phyloP scores from a whole-genome alignment of 1,140 invertebrate genomes.

The Glomeris maerens region DNA sequence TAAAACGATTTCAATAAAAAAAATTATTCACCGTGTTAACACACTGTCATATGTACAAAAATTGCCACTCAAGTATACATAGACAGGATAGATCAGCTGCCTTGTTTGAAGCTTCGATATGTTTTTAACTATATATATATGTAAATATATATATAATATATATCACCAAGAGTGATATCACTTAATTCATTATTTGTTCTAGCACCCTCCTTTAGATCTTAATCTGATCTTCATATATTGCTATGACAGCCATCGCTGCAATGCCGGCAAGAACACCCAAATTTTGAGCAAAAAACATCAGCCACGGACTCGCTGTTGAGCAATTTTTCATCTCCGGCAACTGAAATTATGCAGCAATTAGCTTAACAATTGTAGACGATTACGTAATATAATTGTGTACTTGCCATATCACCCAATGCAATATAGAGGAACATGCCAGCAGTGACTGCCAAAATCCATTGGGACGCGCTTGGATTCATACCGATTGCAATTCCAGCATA shows the following conservation, averaged over 20 bases:
- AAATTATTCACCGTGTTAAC: too few relatives aligned
- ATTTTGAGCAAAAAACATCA: conserved; percentile 20
- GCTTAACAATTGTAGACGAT: neutral
- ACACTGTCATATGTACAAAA: too few relatives aligned
- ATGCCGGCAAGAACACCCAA: conserved; percentile 20
- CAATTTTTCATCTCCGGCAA: conserved; percentile 20
- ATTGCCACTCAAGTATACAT: too few relatives aligned
- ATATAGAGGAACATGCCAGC: conserved; percentile 26
- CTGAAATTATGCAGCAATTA: conserved; percentile 11
- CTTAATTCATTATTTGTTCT: too few relatives aligned
- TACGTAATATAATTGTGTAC: neutral
- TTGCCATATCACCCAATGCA: conserved; percentile 26
- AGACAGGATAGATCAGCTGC: too few relatives aligned
- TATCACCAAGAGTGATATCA: too few relatives aligned
- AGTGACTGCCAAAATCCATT: conserved; percentile 25
- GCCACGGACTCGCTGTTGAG: conserved; percentile 6
- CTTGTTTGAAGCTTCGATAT: too few relatives aligned
- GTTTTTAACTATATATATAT: too few relatives aligned
- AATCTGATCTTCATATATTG: too few relatives aligned
- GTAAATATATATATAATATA: too few relatives aligned
- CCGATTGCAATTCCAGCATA: conserved; percentile 26
- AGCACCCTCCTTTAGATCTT: too few relatives aligned
- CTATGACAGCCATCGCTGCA: conserved; percentile 19
- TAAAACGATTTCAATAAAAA: too few relatives aligned
- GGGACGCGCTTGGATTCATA: conserved; percentile 16